A percentile compares a stretch with the other conserved stretches of the same genome.
Conservation (phyloP, 1,140 invertebrate species). For the Drosophila sp. region DNA sequence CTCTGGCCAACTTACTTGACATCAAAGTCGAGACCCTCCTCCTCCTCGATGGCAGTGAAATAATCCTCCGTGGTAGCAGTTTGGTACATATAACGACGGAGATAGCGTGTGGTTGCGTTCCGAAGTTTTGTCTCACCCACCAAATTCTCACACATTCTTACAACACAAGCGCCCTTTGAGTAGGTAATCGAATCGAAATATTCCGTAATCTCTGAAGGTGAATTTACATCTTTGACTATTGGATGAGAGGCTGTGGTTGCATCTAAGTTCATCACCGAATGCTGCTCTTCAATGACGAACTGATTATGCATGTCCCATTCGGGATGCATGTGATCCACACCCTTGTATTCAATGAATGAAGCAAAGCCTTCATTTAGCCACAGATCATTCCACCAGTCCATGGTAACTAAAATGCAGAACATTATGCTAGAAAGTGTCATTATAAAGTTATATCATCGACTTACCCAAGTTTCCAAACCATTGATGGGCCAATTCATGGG, state of each 20-base stretch:
- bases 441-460: neutral
- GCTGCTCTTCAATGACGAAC: constrained; percentile 89
- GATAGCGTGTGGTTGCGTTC: constrained; percentile 88
- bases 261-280: constrained; percentile 90
- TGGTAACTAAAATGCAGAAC: constrained; percentile 86
- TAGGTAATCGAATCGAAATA: constrained; percentile 97
- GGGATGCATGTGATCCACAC: constrained; percentile 88
- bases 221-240: constrained; percentile 91
- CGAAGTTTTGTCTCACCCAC: constrained; percentile 90
- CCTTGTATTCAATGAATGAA: constrained; percentile 92
- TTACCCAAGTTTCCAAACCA: constrained; percentile 92
- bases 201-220: constrained; percentile 95
- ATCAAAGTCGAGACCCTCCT: constrained; percentile 82
- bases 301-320: constrained; percentile 94
- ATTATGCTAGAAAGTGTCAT: neutral
- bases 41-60: constrained; percentile 86
- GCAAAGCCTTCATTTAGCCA: constrained; percentile 98
- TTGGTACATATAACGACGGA: constrained; percentile 87
- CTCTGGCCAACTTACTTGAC: constrained; percentile 77
- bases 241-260: constrained; percentile 93
- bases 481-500: constrained; percentile 96
- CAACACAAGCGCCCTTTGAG: constrained; percentile 94
- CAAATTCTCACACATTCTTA: constrained; percentile 95
- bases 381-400: constrained; percentile 96
- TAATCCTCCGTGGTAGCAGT: constrained; percentile 93